Percentiles rank a stretch among this genome's conserved stretches.
Evolutionary conservation across 2,797 vertebrate species (phyloP).

Genomic region (Pelochelys cantorii): DNA sequence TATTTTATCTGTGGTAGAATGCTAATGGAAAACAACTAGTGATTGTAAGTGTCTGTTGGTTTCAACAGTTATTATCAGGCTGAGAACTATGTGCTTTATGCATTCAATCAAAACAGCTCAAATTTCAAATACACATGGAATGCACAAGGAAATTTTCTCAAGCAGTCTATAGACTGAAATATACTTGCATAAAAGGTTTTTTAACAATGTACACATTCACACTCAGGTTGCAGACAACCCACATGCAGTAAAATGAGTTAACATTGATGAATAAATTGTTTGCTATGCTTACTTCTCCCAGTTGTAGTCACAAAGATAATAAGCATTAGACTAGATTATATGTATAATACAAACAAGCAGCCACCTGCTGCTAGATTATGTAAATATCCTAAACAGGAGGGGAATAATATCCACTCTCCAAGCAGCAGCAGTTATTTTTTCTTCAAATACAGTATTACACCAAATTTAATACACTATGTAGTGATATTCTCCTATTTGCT

Average conservation of each 20-base stretch:
- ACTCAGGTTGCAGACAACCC: not conserved
- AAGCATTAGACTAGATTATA: not conserved
- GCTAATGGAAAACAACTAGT: not conserved
- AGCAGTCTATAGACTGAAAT: not conserved
- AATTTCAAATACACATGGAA: not conserved
- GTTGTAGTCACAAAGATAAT: constrained; percentile 28
- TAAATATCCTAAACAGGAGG: constrained; percentile 30
- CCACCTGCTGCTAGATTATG: not conserved
- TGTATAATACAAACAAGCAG: constrained; percentile 19
- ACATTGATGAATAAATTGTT: not conserved
- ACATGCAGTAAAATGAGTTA: not conserved
- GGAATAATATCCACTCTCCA: constrained; percentile 49
- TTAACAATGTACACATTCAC: not conserved
- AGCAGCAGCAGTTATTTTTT: constrained; percentile 34
- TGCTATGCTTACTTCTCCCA: not conserved
- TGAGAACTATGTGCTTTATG: not conserved
- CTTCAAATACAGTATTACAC: constrained; percentile 14
- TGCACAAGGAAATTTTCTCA: not conserved
- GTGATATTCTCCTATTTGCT: not conserved
- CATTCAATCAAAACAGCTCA: not conserved
- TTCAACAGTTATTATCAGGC: not conserved
- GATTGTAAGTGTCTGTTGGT: not conserved
- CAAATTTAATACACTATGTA: not conserved
- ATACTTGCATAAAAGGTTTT: not conserved
- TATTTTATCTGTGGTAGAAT: not conserved